Percentiles rank a stretch among this genome's conserved stretches.
Conservation (phyloP, 1,140 invertebrate species). For the Drosophila seguyi region DNA sequence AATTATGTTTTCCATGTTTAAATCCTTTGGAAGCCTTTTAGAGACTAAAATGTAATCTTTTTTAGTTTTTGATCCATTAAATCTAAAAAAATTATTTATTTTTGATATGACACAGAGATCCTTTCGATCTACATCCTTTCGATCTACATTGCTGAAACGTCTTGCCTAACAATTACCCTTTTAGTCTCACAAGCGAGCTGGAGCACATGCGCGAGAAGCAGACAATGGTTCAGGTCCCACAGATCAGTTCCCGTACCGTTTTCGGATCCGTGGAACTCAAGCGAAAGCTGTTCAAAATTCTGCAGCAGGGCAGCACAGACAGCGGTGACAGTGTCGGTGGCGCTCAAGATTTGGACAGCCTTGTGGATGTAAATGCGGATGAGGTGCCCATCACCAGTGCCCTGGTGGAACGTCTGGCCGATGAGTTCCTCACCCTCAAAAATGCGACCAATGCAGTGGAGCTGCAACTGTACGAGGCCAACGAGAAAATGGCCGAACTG, state of each 20-base stretch:
- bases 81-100: no score
- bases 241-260: slow-evolving; percentile 4
- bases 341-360: slow-evolving; percentile 71
- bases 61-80: no score
- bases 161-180: background rate
- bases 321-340: slow-evolving; percentile 38
- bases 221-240: slow-evolving; percentile 17
- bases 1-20: no score
- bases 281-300: slow-evolving; percentile 74
- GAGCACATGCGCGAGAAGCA: slow-evolving; percentile 73
- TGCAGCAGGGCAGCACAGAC: slow-evolving; percentile 65
- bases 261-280: slow-evolving; percentile 67
- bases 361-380: slow-evolving; percentile 62
- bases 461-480: slow-evolving; percentile 83
- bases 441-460: slow-evolving; percentile 74
- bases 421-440: slow-evolving; percentile 76
- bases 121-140: no score
- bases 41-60: no score
- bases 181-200: slow-evolving; percentile 71
- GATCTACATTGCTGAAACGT: no score
- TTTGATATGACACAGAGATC: no score
- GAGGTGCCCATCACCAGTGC: slow-evolving; percentile 60
- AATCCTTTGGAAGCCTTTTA: no score
- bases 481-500: slow-evolving; percentile 83
- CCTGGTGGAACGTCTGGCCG: slow-evolving; percentile 72